phyloP scores from a whole-genome alignment of 2,113 vertebrate species.

The Isurus oxyrinchus region DNA sequence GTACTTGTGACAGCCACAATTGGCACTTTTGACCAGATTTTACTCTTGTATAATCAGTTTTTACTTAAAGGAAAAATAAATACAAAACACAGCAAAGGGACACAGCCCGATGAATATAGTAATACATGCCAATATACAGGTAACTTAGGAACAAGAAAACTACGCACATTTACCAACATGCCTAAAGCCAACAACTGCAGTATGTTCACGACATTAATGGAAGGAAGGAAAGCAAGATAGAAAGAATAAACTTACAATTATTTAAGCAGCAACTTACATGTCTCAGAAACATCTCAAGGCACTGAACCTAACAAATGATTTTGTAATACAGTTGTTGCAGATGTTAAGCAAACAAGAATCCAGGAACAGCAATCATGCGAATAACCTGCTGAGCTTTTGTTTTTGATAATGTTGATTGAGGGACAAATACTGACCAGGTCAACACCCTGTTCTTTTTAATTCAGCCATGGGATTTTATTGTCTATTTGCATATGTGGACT shows the following conservation, averaged over 20 bases:
- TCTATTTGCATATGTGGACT: not conserved
- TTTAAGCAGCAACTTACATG: not conserved
- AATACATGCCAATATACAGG: not conserved
- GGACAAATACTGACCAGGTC: not conserved
- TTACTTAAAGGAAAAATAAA: not conserved
- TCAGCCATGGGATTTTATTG: not conserved
- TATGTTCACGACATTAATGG: not conserved
- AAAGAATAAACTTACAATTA: not conserved
- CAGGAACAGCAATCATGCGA: not conserved
- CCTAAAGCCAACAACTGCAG: not conserved
- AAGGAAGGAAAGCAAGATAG: not conserved
- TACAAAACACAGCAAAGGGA: not conserved
- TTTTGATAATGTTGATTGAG: not conserved
- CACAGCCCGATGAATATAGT: not conserved
- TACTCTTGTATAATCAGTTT: not conserved
- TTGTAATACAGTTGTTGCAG: not conserved
- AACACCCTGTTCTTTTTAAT: not conserved
- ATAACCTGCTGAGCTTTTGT: not conserved
- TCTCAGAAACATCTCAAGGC: not conserved
- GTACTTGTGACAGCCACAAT: not conserved
- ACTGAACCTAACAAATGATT: not conserved
- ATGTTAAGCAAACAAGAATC: not conserved
- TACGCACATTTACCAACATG: not conserved
- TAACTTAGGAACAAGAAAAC: not conserved
- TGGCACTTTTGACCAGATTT: not conserved